Conservation (phyloP, 2,113 vertebrate genomes). For the Stictonetta naevosa region DNA sequence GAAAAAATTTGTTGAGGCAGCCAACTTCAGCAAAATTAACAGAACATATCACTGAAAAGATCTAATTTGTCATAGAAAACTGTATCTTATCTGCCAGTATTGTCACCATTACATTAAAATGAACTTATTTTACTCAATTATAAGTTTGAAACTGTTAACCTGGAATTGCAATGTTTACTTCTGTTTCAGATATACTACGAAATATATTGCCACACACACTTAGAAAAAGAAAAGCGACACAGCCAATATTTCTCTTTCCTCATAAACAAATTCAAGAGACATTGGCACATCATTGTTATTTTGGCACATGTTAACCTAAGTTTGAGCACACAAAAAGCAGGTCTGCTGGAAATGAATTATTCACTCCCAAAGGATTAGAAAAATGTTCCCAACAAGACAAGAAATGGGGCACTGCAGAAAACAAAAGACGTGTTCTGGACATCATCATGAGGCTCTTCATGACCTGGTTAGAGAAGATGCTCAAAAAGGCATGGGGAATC, state of each 20-base stretch:
- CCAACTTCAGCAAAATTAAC: background rate
- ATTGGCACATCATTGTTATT: background rate
- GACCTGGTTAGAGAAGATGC: background rate
- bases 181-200: background rate
- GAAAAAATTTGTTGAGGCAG: background rate
- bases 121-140: background rate
- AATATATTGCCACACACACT: background rate
- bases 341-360: constrained; percentile 8
- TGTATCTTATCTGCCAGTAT: background rate
- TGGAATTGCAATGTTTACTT: background rate
- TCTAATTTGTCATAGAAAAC: background rate
- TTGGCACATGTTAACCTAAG: background rate
- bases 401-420: background rate
- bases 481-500: background rate
- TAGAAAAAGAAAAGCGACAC: background rate
- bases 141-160: background rate
- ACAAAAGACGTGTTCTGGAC: background rate
- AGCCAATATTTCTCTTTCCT: background rate
- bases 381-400: background rate
- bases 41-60: background rate
- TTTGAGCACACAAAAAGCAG: background rate
- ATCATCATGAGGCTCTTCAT: background rate
- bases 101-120: background rate
- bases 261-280: background rate
- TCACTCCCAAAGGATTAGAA: background rate